A percentile compares a stretch with the other conserved stretches of the same genome.
These are phyloP conservation scores for Pimephales promelas DNA, from an alignment of 2,113 vertebrate genomes.

Conservation along the genomic window DNA sequence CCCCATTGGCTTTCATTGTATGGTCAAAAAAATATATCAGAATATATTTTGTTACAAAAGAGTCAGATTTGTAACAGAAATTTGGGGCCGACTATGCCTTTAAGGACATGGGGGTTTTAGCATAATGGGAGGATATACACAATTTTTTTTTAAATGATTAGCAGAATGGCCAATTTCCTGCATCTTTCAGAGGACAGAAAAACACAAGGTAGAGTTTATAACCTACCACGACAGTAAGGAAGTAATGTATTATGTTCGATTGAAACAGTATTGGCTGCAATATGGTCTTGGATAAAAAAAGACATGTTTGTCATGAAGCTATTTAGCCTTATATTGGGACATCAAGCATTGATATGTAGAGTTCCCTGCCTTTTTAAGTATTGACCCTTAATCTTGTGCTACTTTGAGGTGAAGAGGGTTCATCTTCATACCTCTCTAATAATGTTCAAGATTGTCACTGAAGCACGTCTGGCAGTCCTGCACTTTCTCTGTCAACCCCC, in stretches of 20 bases:
- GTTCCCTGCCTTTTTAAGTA: conserved; percentile 28
- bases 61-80: not conserved
- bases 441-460: conserved; percentile 34
- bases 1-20: not conserved
- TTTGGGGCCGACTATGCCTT: not conserved
- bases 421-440: conserved; percentile 32
- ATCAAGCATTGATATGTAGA: conserved; percentile 31
- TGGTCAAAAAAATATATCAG: not conserved
- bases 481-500: not conserved
- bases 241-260: conserved; percentile 6
- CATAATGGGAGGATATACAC: not conserved
- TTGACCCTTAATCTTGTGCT: conserved; percentile 25
- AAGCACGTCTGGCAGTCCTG: conserved; percentile 41
- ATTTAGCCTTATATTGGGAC: conserved; percentile 34
- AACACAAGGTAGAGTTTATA: not conserved
- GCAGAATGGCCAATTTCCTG: not conserved
- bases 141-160: too few species aligned
- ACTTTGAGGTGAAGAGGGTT: conserved; percentile 15
- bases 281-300: conserved; percentile 31
- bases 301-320: conserved; percentile 23
- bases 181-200: not conserved
- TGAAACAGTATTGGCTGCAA: conserved; percentile 35
- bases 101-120: not conserved
- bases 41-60: not conserved
- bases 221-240: conserved; percentile 15